Conservation (phyloP, 2,888 invertebrate genomes). For the Synanthedon tipuliformis region DNA sequence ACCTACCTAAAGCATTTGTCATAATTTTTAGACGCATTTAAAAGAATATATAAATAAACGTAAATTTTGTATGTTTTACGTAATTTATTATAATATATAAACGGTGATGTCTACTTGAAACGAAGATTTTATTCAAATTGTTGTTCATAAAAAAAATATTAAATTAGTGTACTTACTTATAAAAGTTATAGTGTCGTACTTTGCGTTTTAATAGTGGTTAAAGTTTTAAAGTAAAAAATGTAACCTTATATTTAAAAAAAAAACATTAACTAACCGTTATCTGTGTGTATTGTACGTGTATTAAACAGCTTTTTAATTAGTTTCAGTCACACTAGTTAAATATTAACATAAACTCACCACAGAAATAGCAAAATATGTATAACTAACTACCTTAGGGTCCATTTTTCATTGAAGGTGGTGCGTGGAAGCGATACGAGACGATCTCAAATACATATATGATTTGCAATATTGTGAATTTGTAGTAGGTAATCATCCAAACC, state of each 20-base stretch:
- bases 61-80: conserved; percentile 4
- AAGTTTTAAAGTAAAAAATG: conserved; percentile 21
- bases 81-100: conserved; percentile 5
- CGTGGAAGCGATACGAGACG: no score
- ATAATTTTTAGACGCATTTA: conserved; percentile 1
- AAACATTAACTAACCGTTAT: conserved; percentile 15
- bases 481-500: no score
- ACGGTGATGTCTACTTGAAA: conserved; percentile 40
- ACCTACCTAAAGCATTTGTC: not conserved
- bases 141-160: conserved; percentile 29
- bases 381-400: no score
- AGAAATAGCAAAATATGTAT: no score
- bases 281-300: conserved; percentile 41
- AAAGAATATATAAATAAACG: conserved; percentile 1
- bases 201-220: conserved; percentile 28
- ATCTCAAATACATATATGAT: no score
- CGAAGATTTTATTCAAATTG: conserved; percentile 39
- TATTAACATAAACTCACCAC: conserved; percentile 17
- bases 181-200: conserved; percentile 25
- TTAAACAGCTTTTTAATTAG: conserved; percentile 42
- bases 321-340: conserved; percentile 39
- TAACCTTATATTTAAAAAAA: conserved; percentile 17
- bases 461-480: no score
- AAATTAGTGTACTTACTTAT: conserved; percentile 23
- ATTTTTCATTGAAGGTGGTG: no score